Evolutionary conservation across 2,113 vertebrate genomes (phyloP).

Genomic region (Nycticorax nycticorax): DNA sequence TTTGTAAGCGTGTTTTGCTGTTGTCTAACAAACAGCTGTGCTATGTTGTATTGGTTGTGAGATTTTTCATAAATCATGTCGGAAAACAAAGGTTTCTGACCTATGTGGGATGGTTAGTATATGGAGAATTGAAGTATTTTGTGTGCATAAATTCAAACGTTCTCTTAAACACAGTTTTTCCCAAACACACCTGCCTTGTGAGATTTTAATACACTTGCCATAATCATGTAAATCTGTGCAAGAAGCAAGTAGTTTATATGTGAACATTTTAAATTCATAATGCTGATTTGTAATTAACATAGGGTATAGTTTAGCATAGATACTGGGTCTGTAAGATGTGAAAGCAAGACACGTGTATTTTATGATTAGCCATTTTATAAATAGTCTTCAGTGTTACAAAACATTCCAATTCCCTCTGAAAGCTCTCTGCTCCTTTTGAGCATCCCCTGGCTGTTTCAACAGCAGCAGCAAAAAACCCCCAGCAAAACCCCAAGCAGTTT

Average conservation of each 20-base stretch:
- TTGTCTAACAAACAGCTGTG: background rate
- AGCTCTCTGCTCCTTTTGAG: background rate
- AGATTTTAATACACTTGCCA: background rate
- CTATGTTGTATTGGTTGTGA: fast-evolving
- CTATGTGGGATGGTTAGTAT: background rate
- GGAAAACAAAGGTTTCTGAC: background rate
- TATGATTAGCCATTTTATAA: background rate
- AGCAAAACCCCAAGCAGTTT: background rate
- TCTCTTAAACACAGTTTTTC: background rate
- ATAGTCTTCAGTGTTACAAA: background rate
- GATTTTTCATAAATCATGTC: background rate
- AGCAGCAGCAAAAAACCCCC: background rate
- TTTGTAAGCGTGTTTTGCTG: background rate
- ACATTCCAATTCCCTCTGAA: background rate
- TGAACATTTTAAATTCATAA: background rate
- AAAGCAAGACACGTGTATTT: background rate
- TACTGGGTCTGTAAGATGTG: background rate
- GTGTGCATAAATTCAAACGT: background rate
- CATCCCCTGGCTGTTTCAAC: background rate
- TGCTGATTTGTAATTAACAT: background rate
- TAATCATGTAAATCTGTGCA: background rate
- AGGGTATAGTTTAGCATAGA: background rate
- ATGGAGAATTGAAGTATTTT: background rate
- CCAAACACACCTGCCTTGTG: background rate
- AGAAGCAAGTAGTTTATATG: background rate